phyloP scores from a whole-genome alignment of 2,888 invertebrate species.

The Nomada flava region DNA sequence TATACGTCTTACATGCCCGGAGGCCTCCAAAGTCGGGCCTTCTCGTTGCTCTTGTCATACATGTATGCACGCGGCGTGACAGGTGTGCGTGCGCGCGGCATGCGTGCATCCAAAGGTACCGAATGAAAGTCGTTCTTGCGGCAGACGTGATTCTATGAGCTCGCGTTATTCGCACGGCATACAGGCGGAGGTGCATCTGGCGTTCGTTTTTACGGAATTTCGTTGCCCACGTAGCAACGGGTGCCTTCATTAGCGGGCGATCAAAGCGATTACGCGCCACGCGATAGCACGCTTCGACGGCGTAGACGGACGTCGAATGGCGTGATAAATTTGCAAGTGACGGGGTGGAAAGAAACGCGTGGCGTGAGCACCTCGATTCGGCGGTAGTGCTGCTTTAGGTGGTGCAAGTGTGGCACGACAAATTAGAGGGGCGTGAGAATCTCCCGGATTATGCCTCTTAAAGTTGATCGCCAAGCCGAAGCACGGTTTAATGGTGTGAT shows the following conservation, averaged over 20 bases:
- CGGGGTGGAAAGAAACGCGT: neutral
- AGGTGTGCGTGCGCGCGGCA: neutral
- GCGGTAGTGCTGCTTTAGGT: neutral
- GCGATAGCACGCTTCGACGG: slow-evolving; percentile 3
- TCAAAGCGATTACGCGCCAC: slow-evolving; percentile 23
- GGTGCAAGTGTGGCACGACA: neutral
- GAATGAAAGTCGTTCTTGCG: slow-evolving; percentile 12
- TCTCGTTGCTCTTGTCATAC: slow-evolving; percentile 66
- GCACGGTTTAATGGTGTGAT: neutral
- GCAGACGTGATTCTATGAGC: neutral
- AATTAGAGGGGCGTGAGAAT: slow-evolving; percentile 20
- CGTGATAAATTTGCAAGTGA: slow-evolving; percentile 9
- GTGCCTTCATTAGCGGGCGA: slow-evolving; percentile 26
- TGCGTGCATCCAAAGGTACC: slow-evolving; percentile 8
- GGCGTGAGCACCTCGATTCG: neutral
- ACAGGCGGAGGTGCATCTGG: neutral
- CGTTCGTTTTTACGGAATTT: slow-evolving; percentile 8
- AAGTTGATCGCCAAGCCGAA: neutral
- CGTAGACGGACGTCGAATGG: neutral
- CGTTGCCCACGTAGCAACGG: slow-evolving; percentile 8
- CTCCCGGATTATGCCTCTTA: slow-evolving; percentile 2
- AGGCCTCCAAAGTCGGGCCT: slow-evolving; percentile 69
- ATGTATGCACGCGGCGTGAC: slow-evolving; percentile 31
- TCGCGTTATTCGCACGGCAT: slow-evolving; percentile 10
- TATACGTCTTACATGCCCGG: slow-evolving; percentile 74